These are phyloP conservation scores for Sphyrna mokarran DNA, from an alignment of 2,113 vertebrate genomes.

Conservation along the genomic window DNA sequence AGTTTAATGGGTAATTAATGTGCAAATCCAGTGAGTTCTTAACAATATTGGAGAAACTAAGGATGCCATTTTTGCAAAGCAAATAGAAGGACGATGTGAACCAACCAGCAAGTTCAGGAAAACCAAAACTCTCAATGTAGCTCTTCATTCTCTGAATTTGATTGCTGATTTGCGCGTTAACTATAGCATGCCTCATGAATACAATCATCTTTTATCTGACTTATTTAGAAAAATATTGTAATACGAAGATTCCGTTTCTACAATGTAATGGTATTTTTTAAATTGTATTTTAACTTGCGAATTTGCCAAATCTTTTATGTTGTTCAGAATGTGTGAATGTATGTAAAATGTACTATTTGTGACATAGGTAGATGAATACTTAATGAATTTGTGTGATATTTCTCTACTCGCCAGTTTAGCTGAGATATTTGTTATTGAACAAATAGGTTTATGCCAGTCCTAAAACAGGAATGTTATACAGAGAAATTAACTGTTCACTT, in stretches of 20 bases:
- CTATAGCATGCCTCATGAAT: not conserved
- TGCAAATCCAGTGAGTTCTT: not conserved
- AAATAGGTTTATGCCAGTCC: not conserved
- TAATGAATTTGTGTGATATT: not conserved
- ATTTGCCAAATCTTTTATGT: conserved; percentile 28
- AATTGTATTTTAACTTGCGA: not conserved
- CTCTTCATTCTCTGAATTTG: not conserved
- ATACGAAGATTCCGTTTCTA: not conserved
- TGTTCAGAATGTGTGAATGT: not conserved
- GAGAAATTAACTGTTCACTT: not conserved
- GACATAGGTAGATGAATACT: conserved; percentile 6
- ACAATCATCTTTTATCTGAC: not conserved
- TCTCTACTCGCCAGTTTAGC: not conserved
- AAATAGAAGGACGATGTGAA: not conserved
- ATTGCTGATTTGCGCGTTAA: not conserved
- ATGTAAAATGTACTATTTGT: not conserved
- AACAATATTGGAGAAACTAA: not conserved
- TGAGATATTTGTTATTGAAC: not conserved
- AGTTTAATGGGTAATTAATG: not conserved
- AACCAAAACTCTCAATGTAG: not conserved
- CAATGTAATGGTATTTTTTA: not conserved
- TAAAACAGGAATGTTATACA: not conserved
- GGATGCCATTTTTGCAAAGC: not conserved
- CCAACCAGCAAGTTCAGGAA: not conserved
- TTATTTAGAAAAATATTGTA: not conserved